Base-by-base conservation (phyloP, 2,797 vertebrate species). In the Lepilemur ruficaudatus region DNA sequence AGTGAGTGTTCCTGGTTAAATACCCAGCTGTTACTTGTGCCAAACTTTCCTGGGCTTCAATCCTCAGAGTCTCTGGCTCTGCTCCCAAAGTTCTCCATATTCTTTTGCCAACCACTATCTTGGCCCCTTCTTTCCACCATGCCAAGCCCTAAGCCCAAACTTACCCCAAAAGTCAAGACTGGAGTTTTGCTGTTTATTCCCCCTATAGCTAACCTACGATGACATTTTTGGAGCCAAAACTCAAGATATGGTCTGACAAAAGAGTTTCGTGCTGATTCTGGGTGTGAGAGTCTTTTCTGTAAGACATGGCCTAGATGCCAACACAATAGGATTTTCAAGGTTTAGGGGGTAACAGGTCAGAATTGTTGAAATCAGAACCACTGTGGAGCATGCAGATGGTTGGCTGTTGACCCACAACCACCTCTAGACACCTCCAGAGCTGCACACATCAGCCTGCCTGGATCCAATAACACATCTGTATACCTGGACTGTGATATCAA, bases 1-100 rank as follows among this genome's bases (percentile, higher is more conserved):
- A 96, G 79, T 10, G 85, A 95, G 89, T 97, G 93, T 97, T 97
- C 94, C 95, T 80, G 91, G 94, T 98, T 97, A 94, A 97, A 97
- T 95, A 96, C 94, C 97, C 97, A 69, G 61, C 55, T 73, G 57
- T 86, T 67, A 25, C 43, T 69, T 2, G 14, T 90, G 97, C 96
- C 97, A 98, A 81, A 87, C 76, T 97, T 98, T 48, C 89, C 95
- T 75, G 95, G 97, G 93, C 97, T 91, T 95, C 91, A 38, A 4
- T 95, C 94, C 95, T 96, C 69, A 81, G 69, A 91, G 95, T 91
- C 52, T 69, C 92, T 97, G 97, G 97, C 96, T 96, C 79, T 23
- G 85, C 50, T 94, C 91, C 88, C 93, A 69, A 41, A 97, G 88
- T 91, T 95, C 97, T 96, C 96, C 73, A 17, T 50, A 32, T 50